Evolutionary conservation across 2,113 vertebrate species (phyloP).

Genomic region (Pachycephala philippinensis): DNA sequence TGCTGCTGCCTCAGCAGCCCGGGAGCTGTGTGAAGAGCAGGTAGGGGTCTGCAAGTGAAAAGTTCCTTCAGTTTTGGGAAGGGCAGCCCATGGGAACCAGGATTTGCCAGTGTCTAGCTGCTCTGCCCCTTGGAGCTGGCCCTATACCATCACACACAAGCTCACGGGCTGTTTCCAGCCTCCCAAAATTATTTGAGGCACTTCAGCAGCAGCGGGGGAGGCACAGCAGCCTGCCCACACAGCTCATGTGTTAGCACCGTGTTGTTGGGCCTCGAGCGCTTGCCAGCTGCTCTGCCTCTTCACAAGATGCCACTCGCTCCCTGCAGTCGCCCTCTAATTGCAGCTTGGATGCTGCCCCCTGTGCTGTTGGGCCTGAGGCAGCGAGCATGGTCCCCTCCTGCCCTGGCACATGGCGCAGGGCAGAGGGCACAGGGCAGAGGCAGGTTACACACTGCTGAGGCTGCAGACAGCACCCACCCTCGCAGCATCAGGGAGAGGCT

Average conservation of each 20-base stretch:
- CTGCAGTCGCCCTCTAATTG: background rate
- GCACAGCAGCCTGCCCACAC: background rate
- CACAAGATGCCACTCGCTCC: background rate
- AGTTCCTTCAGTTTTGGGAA: background rate
- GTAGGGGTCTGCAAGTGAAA: background rate
- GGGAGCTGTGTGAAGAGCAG: background rate
- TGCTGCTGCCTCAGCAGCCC: background rate
- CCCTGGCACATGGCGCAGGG: background rate
- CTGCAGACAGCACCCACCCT: background rate
- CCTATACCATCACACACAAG: background rate
- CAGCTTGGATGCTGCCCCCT: background rate
- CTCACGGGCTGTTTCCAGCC: background rate
- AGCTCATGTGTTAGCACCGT: background rate
- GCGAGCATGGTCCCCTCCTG: fast-evolving
- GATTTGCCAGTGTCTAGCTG: background rate
- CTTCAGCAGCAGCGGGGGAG: background rate
- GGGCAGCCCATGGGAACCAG: background rate
- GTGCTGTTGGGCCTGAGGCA: background rate
- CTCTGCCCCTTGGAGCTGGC: background rate
- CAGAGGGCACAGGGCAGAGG: background rate
- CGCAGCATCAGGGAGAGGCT: background rate
- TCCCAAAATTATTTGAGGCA: background rate
- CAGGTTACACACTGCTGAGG: background rate
- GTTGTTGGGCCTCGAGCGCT: background rate
- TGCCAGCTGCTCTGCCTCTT: background rate